Percentiles rank a stretch among this genome's conserved stretches.
Evolutionary conservation across 2,113 vertebrate species (phyloP).

Genomic region (Larimichthys crocea): DNA sequence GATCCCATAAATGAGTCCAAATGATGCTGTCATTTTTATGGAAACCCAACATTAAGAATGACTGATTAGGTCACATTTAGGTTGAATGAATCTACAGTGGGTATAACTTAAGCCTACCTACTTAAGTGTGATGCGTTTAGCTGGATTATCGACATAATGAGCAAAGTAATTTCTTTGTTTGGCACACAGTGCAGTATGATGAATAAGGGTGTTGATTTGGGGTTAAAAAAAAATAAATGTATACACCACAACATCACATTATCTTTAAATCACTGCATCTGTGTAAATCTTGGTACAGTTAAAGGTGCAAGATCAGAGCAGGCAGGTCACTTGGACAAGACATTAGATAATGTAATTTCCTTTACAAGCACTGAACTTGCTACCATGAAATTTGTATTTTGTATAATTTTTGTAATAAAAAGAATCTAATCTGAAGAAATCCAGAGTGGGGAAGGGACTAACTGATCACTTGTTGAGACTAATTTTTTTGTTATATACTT

Average conservation of each 20-base stretch:
- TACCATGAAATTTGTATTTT: too few relatives aligned
- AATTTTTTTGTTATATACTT: too few relatives aligned
- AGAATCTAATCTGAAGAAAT: too few relatives aligned
- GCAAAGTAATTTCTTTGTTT: neutral
- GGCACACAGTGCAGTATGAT: neutral
- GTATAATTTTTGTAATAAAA: too few relatives aligned
- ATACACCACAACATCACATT: too few relatives aligned
- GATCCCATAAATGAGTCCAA: slow-evolving; percentile 51
- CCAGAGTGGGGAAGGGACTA: too few relatives aligned
- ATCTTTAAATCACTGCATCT: neutral
- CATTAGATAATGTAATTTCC: too few relatives aligned
- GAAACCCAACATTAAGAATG: slow-evolving; percentile 41
- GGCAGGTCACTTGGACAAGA: neutral
- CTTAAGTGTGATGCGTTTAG: neutral
- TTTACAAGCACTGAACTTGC: too few relatives aligned
- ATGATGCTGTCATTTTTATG: slow-evolving; percentile 50
- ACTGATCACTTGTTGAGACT: too few relatives aligned
- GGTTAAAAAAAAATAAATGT: too few relatives aligned
- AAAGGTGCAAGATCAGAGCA: neutral
- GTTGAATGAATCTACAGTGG: slow-evolving; percentile 28
- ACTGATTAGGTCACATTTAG: slow-evolving; percentile 48
- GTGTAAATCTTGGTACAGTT: neutral
- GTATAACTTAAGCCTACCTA: neutral
- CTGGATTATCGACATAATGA: neutral
- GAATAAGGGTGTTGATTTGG: neutral